Conservation (phyloP, 2,888 invertebrate species). For the Scaptomyza tumidula region DNA sequence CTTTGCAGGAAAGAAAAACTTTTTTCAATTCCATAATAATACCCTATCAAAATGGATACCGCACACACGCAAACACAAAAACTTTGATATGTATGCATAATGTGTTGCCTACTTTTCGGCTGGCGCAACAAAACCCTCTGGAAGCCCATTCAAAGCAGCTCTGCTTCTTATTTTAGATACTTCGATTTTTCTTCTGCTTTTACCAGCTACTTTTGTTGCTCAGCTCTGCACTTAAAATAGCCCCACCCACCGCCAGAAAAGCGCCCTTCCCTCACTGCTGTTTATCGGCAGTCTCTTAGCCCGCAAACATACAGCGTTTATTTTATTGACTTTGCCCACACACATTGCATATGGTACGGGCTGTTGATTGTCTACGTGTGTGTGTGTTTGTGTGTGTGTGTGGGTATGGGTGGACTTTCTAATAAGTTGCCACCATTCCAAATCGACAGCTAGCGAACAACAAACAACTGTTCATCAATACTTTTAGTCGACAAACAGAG, state of each 20-base stretch:
- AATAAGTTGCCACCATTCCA: conserved; percentile 70
- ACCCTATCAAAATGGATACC: conserved; percentile 18
- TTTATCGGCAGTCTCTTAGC: conserved; percentile 25
- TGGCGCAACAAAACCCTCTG: conserved; percentile 36
- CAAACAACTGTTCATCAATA: conserved; percentile 78
- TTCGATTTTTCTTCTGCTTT: conserved; percentile 42
- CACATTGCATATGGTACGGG: conserved; percentile 53
- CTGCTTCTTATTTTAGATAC: conserved; percentile 21
- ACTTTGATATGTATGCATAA: conserved; percentile 66
- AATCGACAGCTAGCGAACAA: conserved; percentile 63
- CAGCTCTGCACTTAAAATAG: conserved; percentile 14
- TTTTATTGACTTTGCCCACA: conserved; percentile 74
- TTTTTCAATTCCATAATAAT: not conserved
- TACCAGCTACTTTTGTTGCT: conserved; percentile 25
- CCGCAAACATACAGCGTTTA: conserved; percentile 73
- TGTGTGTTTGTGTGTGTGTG: conserved; percentile 26
- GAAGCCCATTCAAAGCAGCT: conserved; percentile 35
- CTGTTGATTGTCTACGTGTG: conserved; percentile 39
- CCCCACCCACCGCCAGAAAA: not conserved
- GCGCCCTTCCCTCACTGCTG: too few species aligned
- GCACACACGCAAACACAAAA: conserved; percentile 5
- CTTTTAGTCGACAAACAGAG: conserved; percentile 69
- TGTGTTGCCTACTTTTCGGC: conserved; percentile 70
- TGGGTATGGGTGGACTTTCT: conserved; percentile 60
- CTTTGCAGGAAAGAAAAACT: not conserved